A percentile compares a stretch with the other conserved stretches of the same genome.
phyloP scores from a whole-genome alignment of 2,113 vertebrate species.

The Ranitomeya imitator region DNA sequence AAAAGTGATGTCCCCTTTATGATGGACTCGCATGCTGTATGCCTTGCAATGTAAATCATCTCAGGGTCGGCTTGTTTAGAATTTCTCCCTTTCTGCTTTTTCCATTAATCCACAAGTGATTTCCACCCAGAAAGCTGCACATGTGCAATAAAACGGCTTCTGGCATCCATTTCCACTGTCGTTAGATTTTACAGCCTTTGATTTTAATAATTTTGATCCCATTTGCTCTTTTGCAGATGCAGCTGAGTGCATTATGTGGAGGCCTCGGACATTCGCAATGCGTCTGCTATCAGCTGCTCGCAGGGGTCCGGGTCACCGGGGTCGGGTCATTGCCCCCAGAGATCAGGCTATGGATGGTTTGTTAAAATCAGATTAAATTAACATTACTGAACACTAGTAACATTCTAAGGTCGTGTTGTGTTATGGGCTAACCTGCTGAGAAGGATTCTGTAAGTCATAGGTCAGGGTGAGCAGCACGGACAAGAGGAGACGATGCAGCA shows the following conservation, averaged over 20 bases:
- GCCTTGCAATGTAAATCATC: neutral
- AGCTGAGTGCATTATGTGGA: neutral
- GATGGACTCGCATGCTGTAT: too few relatives aligned
- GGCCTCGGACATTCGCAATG: neutral
- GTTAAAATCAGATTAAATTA: too few relatives aligned
- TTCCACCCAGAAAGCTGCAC: constrained; percentile 22
- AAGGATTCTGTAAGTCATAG: too few relatives aligned
- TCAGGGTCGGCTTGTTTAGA: neutral
- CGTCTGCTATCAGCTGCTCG: neutral
- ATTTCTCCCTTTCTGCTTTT: neutral
- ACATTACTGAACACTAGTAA: too few relatives aligned
- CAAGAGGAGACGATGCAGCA: too few relatives aligned
- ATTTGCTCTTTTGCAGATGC: constrained; percentile 13
- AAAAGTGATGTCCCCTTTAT: too few relatives aligned
- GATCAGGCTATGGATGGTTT: too few relatives aligned
- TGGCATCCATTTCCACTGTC: neutral
- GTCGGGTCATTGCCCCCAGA: neutral
- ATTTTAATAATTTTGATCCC: constrained; percentile 32
- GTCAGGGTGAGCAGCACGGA: too few relatives aligned
- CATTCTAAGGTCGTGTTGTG: too few relatives aligned
- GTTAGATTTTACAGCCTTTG: constrained; percentile 1
- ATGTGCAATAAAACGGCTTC: constrained; percentile 55
- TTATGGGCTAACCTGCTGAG: too few relatives aligned
- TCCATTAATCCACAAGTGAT: constrained; percentile 13
- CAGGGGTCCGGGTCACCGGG: neutral